Base-by-base conservation (phyloP, 2,888 invertebrate genomes). In the Sesia apiformis region DNA sequence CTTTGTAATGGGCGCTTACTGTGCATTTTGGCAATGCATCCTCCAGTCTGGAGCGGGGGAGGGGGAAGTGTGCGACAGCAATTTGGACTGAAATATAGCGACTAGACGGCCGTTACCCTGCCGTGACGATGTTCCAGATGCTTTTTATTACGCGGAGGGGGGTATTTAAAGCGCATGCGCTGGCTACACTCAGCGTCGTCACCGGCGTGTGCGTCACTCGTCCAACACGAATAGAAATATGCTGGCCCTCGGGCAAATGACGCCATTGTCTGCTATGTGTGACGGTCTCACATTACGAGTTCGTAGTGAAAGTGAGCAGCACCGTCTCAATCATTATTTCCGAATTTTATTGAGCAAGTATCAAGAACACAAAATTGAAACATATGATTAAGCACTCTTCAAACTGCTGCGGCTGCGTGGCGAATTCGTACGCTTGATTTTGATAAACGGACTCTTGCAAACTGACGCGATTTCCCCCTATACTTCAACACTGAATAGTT, bases 161-260 rank as follows among this genome's bases (percentile, higher is more conserved):
- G 63, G 68, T 73, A 70, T 78, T 77, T 81, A 78, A 77, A 82
- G 74, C 76, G 73, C 70, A 68, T 66, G 69, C 67, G 66, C 62
- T 62, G 65, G 59, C 62, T 49, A 38, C 64, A 66, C 60, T 64
- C 60, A 63, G 62, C 61, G 61, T 68, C 84, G 85, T 83, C 84
- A 81, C 68, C 66, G 74, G 75, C 81, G 77, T 78, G 83, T 83
- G 87, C 87, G 87, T 87, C 85, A 87, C 81, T 62, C 60, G 4
- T 39, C 65, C 63, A 76, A 83, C 85, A 74, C 81, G 83, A 85
- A 87, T 87, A 87, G 86, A 82, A 81, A 81, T 75, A 69, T 72
- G 67, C 76, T 83, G 84, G 82, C 83, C 84, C 84, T 84, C 84
- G 77, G 77, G 59, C 23, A 7, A 4, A 38, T 51, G 51, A 54